Base-by-base conservation (phyloP, 1,140 invertebrate genomes). In the Cotesia vestalis region DNA sequence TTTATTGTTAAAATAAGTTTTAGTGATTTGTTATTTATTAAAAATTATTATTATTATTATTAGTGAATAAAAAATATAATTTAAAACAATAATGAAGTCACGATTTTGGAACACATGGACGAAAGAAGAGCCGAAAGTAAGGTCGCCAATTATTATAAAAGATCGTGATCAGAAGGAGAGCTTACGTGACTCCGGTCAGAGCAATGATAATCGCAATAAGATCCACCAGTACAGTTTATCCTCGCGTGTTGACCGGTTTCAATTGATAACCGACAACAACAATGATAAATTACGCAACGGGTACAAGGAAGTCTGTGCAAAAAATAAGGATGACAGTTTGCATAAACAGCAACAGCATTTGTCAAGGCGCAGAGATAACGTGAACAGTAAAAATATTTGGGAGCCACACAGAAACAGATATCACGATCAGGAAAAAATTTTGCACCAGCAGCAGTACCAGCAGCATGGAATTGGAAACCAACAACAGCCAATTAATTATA, bases 71-170 rank as follows among this genome's bases (percentile, higher is more conserved):
- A 34, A 9, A 27, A 46, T 75, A 73, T 62, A 72, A 77, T 14
- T 72, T 63, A 9, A 79, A 76, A 46, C 6, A 46, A 46, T 11
- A 69, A 83, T 81, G 84, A 81, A 80, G 62, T 80, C 85, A 40
- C 80, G 81, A 17, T 76, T 83, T 8, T 80, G 82, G 51, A 79
- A 77, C 27, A 71, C 51, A 35, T 75, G 74, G 74, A 57, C 57
- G 11, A 73, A 71, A 66, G 74, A 73, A 34, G 74, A 71, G 1
- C 52, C 66, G 14, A 52, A 73, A 20, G 67, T 72, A 4, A 67
- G 53, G 51, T 73, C 75, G 27, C 9, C 69, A 51, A 73, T 60
- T 46, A 59, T 72, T 12, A 5, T 17, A 5, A 59, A 68, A 17
- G 38, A 68, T 4, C 55, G 68, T 35, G 59, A 71, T 4, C 52